Conservation (phyloP, 1,140 invertebrate species). For the Plectrocnemia conspersa region DNA sequence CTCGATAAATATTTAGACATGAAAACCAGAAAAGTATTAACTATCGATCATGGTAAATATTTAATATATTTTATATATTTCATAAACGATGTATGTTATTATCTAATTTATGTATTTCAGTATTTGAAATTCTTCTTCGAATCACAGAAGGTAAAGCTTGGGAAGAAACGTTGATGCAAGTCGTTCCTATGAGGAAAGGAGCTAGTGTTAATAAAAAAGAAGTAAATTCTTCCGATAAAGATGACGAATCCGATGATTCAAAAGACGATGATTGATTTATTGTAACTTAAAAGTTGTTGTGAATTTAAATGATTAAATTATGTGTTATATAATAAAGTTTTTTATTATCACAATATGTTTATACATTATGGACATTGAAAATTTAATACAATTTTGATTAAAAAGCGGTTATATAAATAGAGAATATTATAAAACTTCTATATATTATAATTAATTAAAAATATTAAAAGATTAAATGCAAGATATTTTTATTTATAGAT, state of each 20-base stretch:
- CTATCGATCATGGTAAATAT: conserved; percentile 87
- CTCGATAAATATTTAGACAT: conserved; percentile 87
- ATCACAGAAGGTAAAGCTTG: conserved; percentile 75
- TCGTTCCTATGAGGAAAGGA: conserved; percentile 73
- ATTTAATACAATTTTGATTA: no score
- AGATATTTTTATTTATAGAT: no score
- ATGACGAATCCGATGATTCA: conserved; percentile 21
- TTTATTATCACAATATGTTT: not conserved
- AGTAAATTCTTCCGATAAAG: conserved; percentile 24
- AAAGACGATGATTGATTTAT: not conserved
- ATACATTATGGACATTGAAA: no score
- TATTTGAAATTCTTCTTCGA: conserved; percentile 86
- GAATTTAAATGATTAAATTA: not conserved
- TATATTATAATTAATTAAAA: no score
- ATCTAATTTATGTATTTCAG: conserved; percentile 54
- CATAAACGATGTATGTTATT: no score
- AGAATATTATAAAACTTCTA: no score
- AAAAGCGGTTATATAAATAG: no score
- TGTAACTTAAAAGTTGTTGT: not conserved
- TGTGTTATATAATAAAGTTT: not conserved
- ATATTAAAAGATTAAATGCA: no score
- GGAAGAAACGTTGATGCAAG: conserved; percentile 78
- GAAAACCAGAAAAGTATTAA: conserved; percentile 90
- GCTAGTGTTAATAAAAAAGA: conserved; percentile 48
- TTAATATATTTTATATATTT: conserved; percentile 13